These are phyloP conservation scores for Pheosia gnoma DNA, from an alignment of 2,888 invertebrate species.

Conservation along the genomic window DNA sequence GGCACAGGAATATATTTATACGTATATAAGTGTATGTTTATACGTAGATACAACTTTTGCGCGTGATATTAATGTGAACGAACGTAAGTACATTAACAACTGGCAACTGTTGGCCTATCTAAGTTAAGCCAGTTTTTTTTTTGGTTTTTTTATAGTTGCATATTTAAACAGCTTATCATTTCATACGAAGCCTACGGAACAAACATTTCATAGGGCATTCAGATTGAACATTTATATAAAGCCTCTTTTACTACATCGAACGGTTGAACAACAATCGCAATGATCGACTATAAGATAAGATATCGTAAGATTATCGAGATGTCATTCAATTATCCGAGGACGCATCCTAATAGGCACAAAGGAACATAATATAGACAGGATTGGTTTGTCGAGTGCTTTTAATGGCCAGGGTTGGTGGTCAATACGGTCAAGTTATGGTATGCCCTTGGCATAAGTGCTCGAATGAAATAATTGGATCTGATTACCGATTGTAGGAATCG, in stretches of 20 bases:
- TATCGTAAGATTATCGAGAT: not conserved
- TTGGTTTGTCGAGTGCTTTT: not conserved
- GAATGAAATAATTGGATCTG: not conserved
- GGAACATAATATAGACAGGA: not conserved
- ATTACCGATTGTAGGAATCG: conserved; percentile 2
- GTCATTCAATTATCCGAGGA: not conserved
- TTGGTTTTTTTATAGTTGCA: no score
- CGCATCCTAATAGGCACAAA: not conserved
- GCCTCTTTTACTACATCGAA: not conserved
- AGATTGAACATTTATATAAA: no score
- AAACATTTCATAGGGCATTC: no score
- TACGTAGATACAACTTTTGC: no score
- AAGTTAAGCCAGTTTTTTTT: no score
- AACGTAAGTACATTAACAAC: no score
- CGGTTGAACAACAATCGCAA: not conserved
- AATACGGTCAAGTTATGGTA: not conserved
- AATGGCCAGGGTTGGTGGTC: conserved; percentile 1
- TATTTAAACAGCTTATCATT: no score
- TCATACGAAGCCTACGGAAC: no score
- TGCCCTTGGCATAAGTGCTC: not conserved
- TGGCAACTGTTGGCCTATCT: no score
- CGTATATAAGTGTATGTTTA: not conserved
- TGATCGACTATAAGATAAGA: not conserved
- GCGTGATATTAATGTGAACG: no score
- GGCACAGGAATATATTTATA: conserved; percentile 2